Conservation (phyloP, 2,113 vertebrate genomes). For the Puffinus mauretanicus region DNA sequence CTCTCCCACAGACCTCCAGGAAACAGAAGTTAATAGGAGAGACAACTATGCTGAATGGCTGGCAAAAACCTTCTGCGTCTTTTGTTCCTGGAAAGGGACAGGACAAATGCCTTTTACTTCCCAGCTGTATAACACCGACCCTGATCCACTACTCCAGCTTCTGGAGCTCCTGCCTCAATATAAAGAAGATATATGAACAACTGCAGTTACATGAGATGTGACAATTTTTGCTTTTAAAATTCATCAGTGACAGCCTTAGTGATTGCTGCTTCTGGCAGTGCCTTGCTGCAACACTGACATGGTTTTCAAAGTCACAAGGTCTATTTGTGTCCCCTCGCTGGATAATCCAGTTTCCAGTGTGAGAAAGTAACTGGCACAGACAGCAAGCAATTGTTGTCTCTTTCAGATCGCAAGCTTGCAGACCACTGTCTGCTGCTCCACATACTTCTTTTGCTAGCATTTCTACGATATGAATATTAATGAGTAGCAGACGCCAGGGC, state of each 20-base stretch:
- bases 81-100: background rate
- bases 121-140: background rate
- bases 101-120: background rate
- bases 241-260: background rate
- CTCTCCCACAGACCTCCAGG: background rate
- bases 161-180: background rate
- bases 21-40: background rate
- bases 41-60: background rate
- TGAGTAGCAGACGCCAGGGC: background rate
- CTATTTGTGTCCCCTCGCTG: background rate
- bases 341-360: constrained; percentile 8
- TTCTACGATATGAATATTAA: constrained; percentile 36
- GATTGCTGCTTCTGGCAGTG: background rate
- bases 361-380: constrained; percentile 28
- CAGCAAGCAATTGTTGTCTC: constrained; percentile 53
- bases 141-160: background rate
- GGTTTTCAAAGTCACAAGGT: constrained; percentile 15
- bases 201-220: background rate
- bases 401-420: background rate
- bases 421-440: constrained; percentile 60
- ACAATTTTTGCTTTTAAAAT: constrained; percentile 3
- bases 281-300: background rate
- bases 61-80: background rate
- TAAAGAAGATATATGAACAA: background rate
- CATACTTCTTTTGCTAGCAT: background rate